A percentile compares a stretch with the other conserved stretches of the same genome.
phyloP scores from a whole-genome alignment of 2,797 vertebrate species.

The Pelochelys cantorii region DNA sequence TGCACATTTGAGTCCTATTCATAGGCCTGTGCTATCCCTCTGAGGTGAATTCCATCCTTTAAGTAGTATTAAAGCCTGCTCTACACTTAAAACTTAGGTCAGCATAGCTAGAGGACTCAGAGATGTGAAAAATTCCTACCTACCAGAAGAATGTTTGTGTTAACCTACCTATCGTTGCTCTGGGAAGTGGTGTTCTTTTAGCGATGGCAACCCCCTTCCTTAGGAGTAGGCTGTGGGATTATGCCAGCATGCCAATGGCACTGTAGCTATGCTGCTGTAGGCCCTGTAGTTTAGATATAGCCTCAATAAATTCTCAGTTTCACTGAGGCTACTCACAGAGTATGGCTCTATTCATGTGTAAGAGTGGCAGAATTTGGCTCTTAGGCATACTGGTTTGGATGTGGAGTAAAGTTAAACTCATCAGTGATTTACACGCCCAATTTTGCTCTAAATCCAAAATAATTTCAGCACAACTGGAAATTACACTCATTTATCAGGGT shows the following conservation, averaged over 20 bases:
- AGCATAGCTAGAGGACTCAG: too few species aligned
- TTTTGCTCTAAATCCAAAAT: neutral
- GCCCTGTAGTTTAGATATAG: neutral
- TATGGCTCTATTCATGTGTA: neutral
- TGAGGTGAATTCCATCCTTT: neutral
- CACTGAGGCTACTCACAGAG: neutral
- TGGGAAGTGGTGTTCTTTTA: too few species aligned
- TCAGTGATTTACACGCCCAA: neutral
- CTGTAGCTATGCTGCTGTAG: neutral
- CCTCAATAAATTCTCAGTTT: neutral
- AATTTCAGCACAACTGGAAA: constrained; percentile 8
- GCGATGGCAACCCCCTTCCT: neutral
- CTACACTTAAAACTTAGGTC: too few species aligned
- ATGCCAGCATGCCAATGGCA: neutral
- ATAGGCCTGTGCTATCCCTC: rapidly evolving
- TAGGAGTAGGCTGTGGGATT: neutral
- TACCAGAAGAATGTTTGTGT: too few species aligned
- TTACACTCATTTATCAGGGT: neutral
- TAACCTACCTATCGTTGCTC: too few species aligned
- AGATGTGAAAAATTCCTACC: too few species aligned
- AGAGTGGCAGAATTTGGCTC: neutral
- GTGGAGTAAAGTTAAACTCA: neutral
- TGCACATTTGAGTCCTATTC: neutral
- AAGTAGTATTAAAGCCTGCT: neutral
- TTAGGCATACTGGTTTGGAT: constrained; percentile 1